Evolutionary conservation across 2,797 vertebrate genomes (phyloP).

Genomic region (Sarcoramphus papa): DNA sequence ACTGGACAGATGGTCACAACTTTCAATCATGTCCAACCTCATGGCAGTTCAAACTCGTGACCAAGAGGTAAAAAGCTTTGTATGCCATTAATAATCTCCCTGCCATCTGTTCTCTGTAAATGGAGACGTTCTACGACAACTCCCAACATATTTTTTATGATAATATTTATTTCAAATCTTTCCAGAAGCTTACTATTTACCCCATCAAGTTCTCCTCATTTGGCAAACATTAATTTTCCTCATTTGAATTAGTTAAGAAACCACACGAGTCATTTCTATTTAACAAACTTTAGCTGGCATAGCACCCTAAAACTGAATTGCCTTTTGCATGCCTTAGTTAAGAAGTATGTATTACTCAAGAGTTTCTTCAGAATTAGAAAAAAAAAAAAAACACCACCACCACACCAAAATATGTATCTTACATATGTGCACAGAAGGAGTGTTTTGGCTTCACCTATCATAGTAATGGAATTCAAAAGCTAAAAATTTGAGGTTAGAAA

Average conservation of each 20-base stretch:
- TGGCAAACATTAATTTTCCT: neutral
- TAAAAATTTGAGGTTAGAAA: neutral
- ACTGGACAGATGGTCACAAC: slow-evolving; percentile 49
- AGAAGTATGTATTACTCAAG: neutral
- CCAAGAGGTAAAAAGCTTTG: slow-evolving; percentile 54
- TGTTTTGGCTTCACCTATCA: neutral
- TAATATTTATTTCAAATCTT: slow-evolving; percentile 36
- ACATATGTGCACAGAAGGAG: accelerated
- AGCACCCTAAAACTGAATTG: neutral
- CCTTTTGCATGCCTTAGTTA: neutral
- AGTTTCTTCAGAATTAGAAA: neutral
- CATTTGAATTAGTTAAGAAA: neutral
- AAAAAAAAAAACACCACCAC: neutral
- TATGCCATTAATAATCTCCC: slow-evolving; percentile 38
- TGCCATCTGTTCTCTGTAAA: slow-evolving; percentile 43
- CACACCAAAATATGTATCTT: neutral
- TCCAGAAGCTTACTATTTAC: slow-evolving; percentile 22
- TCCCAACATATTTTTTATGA: slow-evolving; percentile 36
- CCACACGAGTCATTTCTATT: neutral
- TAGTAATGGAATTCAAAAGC: neutral
- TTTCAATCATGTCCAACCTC: slow-evolving; percentile 52
- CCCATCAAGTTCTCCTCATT: neutral
- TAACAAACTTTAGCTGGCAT: neutral
- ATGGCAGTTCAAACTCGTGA: slow-evolving; percentile 15
- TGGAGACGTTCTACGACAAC: slow-evolving; percentile 22